phyloP scores from a whole-genome alignment of 2,888 invertebrate genomes.

The Epirrhoe alternata region DNA sequence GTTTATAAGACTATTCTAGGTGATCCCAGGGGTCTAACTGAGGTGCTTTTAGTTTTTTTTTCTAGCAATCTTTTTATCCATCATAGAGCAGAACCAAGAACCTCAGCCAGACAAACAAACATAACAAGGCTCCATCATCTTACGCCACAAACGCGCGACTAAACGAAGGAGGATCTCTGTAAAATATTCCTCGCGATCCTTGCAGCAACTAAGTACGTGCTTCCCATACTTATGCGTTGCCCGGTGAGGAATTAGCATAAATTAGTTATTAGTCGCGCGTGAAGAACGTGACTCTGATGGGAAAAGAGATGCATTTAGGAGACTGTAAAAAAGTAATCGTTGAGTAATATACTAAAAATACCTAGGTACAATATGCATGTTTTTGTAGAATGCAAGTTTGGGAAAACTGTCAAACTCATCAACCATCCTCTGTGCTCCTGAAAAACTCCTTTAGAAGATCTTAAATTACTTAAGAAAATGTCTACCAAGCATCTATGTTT shows the following conservation, averaged over 20 bases:
- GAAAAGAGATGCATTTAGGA: conserved; percentile 47
- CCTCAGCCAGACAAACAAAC: conserved; percentile 2
- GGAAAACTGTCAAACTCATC: too few relatives aligned
- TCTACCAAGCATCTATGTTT: too few relatives aligned
- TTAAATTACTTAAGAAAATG: too few relatives aligned
- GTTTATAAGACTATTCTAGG: too few relatives aligned
- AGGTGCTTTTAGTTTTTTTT: too few relatives aligned
- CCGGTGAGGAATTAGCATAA: conserved; percentile 73
- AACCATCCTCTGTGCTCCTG: too few relatives aligned
- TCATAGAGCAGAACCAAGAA: neutral
- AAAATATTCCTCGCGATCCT: conserved; percentile 49
- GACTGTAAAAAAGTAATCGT: conserved; percentile 1
- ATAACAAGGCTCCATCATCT: conserved; percentile 5
- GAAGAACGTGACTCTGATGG: conserved; percentile 78
- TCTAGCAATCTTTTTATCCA: neutral
- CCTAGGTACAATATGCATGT: too few relatives aligned
- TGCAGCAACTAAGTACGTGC: conserved; percentile 66
- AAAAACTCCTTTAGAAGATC: too few relatives aligned
- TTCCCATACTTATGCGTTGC: conserved; percentile 69
- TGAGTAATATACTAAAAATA: too few relatives aligned
- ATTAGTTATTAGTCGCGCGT: conserved; percentile 81
- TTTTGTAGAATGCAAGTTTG: too few relatives aligned
- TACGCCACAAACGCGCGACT: conserved; percentile 34
- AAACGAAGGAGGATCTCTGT: conserved; percentile 43
- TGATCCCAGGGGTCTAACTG: too few relatives aligned